phyloP scores from a whole-genome alignment of 2,113 vertebrate genomes.

The Myrmecobius fasciatus region DNA sequence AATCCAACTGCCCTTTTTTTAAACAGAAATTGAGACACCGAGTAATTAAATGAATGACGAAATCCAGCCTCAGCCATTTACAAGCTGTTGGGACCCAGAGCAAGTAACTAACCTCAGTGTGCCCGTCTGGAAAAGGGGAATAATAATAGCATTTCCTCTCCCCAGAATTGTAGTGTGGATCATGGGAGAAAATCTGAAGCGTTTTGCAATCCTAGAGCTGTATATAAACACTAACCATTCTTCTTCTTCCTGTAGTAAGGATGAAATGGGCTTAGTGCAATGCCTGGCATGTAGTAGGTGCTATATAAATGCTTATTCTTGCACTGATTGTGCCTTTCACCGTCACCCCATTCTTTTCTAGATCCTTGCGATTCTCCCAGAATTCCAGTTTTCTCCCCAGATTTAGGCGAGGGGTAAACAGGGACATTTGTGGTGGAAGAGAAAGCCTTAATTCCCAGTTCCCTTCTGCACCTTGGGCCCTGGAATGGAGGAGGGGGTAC shows the following conservation, averaged over 20 bases:
- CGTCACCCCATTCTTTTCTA: neutral
- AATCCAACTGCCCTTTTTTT: neutral
- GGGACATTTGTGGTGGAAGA: neutral
- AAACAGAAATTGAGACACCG: neutral
- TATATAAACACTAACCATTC: neutral
- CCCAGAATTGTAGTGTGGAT: neutral
- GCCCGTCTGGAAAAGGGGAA: neutral
- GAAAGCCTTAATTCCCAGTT: neutral
- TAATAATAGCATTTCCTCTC: neutral
- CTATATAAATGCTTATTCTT: neutral
- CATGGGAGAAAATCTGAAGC: neutral
- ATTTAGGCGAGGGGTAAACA: neutral
- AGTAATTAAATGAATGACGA: neutral
- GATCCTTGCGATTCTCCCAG: neutral
- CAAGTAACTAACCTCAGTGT: neutral
- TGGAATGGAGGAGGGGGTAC: neutral
- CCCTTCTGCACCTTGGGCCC: neutral
- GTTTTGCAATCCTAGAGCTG: neutral
- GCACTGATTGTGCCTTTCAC: neutral
- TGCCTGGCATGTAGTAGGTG: neutral
- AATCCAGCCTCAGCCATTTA: neutral
- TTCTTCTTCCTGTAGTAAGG: neutral
- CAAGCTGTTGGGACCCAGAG: neutral
- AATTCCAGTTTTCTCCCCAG: neutral
- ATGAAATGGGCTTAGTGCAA: neutral